Evolutionary conservation across 2,113 vertebrate species (phyloP).

Genomic region (Camelus bactrianus): DNA sequence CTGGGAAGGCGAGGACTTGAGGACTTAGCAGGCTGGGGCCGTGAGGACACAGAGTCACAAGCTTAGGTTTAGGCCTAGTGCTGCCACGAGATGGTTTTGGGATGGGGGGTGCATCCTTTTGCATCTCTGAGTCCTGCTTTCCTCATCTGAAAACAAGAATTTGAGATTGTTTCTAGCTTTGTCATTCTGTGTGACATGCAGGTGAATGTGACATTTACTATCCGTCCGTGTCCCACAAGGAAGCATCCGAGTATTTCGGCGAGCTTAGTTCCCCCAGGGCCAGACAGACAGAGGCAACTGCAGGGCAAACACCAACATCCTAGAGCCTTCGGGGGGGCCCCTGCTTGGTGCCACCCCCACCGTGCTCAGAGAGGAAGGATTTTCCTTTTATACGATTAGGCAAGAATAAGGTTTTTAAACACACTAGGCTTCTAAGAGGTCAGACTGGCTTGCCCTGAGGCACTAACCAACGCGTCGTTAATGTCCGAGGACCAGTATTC

Average conservation of each 20-base stretch:
- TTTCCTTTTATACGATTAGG: neutral
- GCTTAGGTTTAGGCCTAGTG: rapidly evolving
- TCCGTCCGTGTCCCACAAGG: neutral
- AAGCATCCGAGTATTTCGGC: neutral
- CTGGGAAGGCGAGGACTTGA: neutral
- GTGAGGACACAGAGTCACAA: rapidly evolving
- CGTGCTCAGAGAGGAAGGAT: neutral
- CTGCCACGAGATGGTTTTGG: neutral
- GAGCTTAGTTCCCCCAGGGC: neutral
- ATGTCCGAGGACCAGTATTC: neutral
- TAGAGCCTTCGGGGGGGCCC: neutral
- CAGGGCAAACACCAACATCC: neutral
- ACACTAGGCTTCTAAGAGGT: neutral
- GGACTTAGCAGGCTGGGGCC: neutral
- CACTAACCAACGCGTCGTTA: neutral
- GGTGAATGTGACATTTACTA: neutral
- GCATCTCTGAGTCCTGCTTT: too few species aligned
- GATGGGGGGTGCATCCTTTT: neutral
- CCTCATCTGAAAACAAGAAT: neutral
- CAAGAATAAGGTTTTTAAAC: neutral
- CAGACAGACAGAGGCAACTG: neutral
- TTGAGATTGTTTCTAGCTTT: neutral
- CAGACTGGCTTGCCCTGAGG: too few species aligned
- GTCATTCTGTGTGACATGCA: neutral
- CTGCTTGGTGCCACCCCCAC: rapidly evolving